Base-by-base conservation (phyloP, 2,888 invertebrate species). In the Caprella mutica region DNA sequence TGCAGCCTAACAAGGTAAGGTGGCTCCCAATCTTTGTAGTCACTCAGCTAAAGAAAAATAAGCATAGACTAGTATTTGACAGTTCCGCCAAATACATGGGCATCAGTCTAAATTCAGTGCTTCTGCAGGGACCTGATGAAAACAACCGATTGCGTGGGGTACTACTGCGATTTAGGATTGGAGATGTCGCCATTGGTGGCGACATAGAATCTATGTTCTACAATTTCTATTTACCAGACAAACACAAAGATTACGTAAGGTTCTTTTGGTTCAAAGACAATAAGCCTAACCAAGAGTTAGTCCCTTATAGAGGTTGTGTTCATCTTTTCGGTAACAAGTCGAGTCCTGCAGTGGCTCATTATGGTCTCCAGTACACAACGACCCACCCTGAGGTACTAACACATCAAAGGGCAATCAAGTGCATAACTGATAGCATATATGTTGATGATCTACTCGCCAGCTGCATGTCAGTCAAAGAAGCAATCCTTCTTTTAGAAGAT, bases 71-170 rank as follows among this genome's bases (percentile, higher is more conserved):
- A 5, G 50, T 48, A 5, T 48, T 27, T 19, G 50, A 48, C 26
- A 48, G 50, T 21, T 19, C 50, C 17, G 50, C 50, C 2, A 30
- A 14, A 4, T 48, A 27, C 26, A 12, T 14, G 3, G 50, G 50
- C 3, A n/a, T 26, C 2, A 48, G 50, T n/a, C 24, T 48, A 17
- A 48, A 48, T 26, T 26, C 27, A 5, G 24, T 14, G 6, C 27
- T 48, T 5, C 33, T 48, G 5, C 50, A 19, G 21, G 50, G 50
- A 14, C 50, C 50, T 2, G 50, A 48, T 29, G 27, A 48, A 26
- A 48, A 48, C 50, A 48, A 48, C 24, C 24, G 21, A 6, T 21
- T 48, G 17, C 29, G 33, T 6, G 50, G 27, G 12, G 50, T 48
- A 5, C 27, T 48, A 4, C 14, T 27, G 19, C 24, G 50, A 14